Evolutionary conservation across 1,140 invertebrate genomes (phyloP), one percentile per base, ranked within the genome.

Genomic region (Drosophila varians): DNA sequence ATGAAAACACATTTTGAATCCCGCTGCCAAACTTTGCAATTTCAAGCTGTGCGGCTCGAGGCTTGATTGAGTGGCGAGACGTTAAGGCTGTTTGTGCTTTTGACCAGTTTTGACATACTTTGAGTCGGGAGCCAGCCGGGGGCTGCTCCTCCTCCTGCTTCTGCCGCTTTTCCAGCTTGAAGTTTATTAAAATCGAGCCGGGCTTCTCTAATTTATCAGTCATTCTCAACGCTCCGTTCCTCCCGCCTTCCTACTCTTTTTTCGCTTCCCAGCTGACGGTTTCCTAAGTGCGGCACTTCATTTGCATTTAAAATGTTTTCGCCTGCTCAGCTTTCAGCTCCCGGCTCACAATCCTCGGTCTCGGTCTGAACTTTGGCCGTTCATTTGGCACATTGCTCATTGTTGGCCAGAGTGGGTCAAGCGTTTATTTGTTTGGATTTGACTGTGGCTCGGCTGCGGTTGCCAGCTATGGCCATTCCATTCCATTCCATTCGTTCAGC

Each of bases 221-320:
- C 42, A 48, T 76, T 66, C 52, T 45, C 60, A 57, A 69, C 74
- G 55, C 16, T 26, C 16, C 74, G 55, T 16, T 26, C 16, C 46
- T 45, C 25, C 31, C 7, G 9, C 21, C 21, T 4, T 38, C 12
- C 42, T 19, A 23, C 42, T 21, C 62, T 58, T 73, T 55, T 49
- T 40, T 48, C 48, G 11, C 28, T 31, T 31, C 28, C 57, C 64
- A 75, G 74, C 64, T 82, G 69, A 72, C 75, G 80, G 66, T 57
- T 57, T 64, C 53, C 64, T 77, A 86, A 87, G 82, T 87, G 80
- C 56, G 76, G 56, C 73, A 86, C 82, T 86, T 86, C 80, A 86
- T 86, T 86, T 86, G 82, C 80, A 86, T 86, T 86, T 86, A 87
- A 86, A 86, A 86, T 86, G 73, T 74, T 86, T 87, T 87, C 69